Evolutionary conservation across 2,113 vertebrate genomes (phyloP), one percentile per base, ranked within the genome.

Genomic region (Marmota monax): DNA sequence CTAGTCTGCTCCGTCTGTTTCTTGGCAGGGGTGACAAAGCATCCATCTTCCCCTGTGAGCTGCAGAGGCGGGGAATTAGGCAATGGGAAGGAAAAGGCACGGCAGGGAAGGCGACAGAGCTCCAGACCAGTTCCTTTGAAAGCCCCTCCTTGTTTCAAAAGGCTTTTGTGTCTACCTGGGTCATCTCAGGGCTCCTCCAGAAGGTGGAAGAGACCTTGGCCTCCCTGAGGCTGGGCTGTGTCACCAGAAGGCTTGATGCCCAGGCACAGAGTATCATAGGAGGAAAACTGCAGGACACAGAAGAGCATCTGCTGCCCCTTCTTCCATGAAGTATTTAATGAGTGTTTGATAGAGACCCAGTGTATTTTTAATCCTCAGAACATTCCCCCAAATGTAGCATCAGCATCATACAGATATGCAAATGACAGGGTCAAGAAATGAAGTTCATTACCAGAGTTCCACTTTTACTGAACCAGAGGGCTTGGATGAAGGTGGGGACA

Each of bases 81-180:
- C 1, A 34, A 14, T 67, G 16, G 61, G 70, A 83, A 67, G 77
- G 23, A 37, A 29, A 56, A 87, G 22, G 16, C 23, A 11, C 0
- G 18, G n/a, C 1, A 7, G 17, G 48, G 48, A 73, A 39, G 78
- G 29, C 5, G 32, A 0, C 2, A 2, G 1, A 51, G 39, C 14
- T 83, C 37, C 11, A 7, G 23, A 27, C 16, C 4, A 39, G 18
- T 48, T 58, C 7, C 22, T 61, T 83, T 37, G 45, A 25, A 86
- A 70, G 25, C 12, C n/a, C n/a, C 56, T 58, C 20, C n/a, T n/a
- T 51, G 4, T 74, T 76, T 69, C 9, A 74, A 77, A 65, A 76
- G 5, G n/a, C 5, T 14, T 29, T 7, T 34, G 39, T 25, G 10
- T 13, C 48, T 56, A 8, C 51, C 39, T 0, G 37, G 39, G 37